Conservation (phyloP, 35 echinoderm and acorn worm species). For the Heliocidaris tuberculata region DNA sequence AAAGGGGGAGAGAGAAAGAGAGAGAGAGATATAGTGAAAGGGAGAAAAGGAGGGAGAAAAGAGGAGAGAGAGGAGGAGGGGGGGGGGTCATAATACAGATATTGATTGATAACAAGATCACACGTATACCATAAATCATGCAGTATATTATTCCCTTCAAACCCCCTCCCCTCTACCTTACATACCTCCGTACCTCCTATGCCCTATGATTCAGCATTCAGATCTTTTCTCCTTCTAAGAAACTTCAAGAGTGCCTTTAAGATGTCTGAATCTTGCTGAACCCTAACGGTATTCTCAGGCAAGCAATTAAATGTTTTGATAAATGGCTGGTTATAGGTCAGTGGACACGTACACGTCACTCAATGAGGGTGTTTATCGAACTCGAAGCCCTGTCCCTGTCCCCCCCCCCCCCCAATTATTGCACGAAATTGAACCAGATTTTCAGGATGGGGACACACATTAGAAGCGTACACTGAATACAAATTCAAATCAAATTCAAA, state of each 20-base stretch:
- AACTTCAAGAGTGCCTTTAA: neutral
- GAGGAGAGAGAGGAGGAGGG: neutral
- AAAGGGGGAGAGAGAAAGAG: neutral
- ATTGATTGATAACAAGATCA: no score
- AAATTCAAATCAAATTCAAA: no score
- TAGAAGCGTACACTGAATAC: no score
- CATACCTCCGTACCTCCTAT: no score
- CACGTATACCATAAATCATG: no score
- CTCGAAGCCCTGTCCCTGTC: neutral
- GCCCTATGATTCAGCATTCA: no score
- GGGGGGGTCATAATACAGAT: no score
- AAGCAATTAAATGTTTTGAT: slow-evolving; percentile 19
- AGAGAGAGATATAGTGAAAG: neutral
- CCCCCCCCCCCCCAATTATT: neutral
- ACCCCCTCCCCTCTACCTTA: no score
- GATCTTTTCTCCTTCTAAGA: no score
- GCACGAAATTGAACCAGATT: neutral
- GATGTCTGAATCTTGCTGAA: neutral
- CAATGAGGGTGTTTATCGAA: slow-evolving; percentile 1
- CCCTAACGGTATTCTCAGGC: neutral
- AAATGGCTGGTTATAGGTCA: slow-evolving; percentile 10
- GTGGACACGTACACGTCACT: neutral
- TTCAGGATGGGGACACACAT: no score
- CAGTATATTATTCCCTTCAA: no score
- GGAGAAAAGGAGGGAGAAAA: neutral